Evolutionary conservation across 1,140 invertebrate genomes (phyloP).

Genomic region (Pissodes strobi): DNA sequence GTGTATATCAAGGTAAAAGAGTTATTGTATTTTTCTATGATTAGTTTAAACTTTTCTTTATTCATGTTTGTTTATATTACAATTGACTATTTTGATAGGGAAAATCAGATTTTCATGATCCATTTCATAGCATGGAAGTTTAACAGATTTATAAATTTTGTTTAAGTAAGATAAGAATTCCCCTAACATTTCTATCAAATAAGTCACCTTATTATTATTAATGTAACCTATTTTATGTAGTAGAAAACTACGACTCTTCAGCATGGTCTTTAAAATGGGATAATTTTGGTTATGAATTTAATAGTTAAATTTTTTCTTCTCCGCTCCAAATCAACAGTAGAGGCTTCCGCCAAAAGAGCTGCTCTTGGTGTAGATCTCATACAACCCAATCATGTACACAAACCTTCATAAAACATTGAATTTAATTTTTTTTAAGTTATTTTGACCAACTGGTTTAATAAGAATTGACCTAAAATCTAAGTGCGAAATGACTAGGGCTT

Average conservation of each 20-base stretch:
- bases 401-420: conserved; percentile 6
- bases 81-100: background rate
- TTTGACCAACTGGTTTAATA: conserved; percentile 12
- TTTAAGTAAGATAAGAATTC: background rate
- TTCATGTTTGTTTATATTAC: background rate
- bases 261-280: conserved; percentile 7
- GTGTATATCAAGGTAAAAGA: background rate
- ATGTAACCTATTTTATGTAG: background rate
- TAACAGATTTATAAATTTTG: background rate
- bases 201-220: background rate
- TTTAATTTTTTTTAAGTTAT: conserved; percentile 9
- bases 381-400: background rate
- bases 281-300: conserved; percentile 24
- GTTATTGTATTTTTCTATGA: background rate
- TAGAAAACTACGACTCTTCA: background rate
- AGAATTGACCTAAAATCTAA: conserved; percentile 33
- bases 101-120: background rate
- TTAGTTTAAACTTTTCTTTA: background rate
- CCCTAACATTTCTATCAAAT: background rate
- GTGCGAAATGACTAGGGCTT: conserved; percentile 20
- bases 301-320: conserved; percentile 6
- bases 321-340: background rate
- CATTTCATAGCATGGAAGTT: conserved; percentile 3
- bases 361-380: background rate
- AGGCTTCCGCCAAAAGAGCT: background rate